These are phyloP conservation scores for Nanorana parkeri DNA, from an alignment of 2,113 vertebrate species.

Conservation along the genomic window DNA sequence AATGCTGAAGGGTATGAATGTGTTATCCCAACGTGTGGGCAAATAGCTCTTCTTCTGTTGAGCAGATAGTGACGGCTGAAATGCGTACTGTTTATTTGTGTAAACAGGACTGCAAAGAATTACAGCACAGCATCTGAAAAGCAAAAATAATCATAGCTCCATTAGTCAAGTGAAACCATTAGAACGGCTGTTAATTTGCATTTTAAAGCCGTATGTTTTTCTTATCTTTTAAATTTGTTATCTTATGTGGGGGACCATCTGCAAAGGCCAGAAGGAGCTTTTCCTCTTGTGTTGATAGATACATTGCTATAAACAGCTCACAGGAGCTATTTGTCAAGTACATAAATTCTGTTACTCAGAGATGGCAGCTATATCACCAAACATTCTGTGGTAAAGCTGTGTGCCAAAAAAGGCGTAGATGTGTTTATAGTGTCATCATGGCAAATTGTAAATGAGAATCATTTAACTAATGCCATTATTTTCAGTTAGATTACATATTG, in stretches of 20 bases:
- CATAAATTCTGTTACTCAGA: slow-evolving; percentile 55
- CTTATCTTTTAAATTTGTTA: slow-evolving; percentile 56
- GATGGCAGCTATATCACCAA: slow-evolving; percentile 53
- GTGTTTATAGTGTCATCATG: slow-evolving; percentile 30
- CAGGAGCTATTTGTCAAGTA: slow-evolving; percentile 55
- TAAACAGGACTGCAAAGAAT: slow-evolving; percentile 46
- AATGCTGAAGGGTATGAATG: slow-evolving; percentile 41
- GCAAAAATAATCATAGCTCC: slow-evolving; percentile 44
- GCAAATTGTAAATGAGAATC: not conserved
- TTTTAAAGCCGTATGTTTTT: slow-evolving; percentile 56
- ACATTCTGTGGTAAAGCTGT: slow-evolving; percentile 29
- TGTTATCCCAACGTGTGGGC: slow-evolving; percentile 29
- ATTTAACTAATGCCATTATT: not conserved
- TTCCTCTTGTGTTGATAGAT: slow-evolving; percentile 60
- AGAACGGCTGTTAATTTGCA: slow-evolving; percentile 51
- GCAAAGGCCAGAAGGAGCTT: slow-evolving; percentile 59
- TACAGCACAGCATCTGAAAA: slow-evolving; percentile 28
- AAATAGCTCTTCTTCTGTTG: slow-evolving; percentile 22
- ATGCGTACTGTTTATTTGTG: slow-evolving; percentile 41
- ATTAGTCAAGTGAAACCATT: slow-evolving; percentile 54
- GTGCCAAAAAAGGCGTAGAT: slow-evolving; percentile 6
- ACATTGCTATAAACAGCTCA: slow-evolving; percentile 58
- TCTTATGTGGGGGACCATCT: slow-evolving; percentile 58
- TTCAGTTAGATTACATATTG: too few relatives aligned
- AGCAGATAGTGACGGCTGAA: slow-evolving; percentile 13